Conservation (phyloP, 92 coral and sea anemone species). For the Porites cylindrica region DNA sequence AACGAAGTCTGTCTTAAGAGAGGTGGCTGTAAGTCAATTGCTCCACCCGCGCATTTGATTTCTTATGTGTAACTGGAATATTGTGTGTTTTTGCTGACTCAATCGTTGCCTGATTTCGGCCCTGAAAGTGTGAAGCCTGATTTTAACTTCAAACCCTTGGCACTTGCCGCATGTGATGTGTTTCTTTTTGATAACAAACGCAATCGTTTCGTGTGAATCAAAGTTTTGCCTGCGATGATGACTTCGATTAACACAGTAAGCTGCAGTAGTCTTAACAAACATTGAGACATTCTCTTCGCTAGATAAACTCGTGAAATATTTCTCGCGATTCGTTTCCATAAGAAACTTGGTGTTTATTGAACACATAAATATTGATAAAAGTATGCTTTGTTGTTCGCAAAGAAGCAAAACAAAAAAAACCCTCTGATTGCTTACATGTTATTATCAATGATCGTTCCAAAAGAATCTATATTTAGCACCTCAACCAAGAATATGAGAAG, state of each 20-base stretch:
- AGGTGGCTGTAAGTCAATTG: too few species aligned
- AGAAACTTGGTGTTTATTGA: background rate
- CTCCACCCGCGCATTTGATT: too few species aligned
- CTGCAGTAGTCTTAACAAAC: too few species aligned
- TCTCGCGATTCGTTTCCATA: background rate
- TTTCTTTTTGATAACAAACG: too few species aligned
- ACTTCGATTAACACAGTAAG: background rate
- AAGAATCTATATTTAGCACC: background rate
- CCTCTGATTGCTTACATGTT: background rate
- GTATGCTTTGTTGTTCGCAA: background rate
- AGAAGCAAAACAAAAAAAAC: too few species aligned
- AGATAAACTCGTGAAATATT: background rate
- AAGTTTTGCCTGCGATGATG: background rate
- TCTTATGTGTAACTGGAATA: too few species aligned
- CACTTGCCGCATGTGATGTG: too few species aligned
- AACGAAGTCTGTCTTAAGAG: too few species aligned
- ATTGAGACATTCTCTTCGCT: background rate
- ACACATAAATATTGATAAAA: conserved; percentile 28
- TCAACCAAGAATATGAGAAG: background rate
- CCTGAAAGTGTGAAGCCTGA: too few species aligned
- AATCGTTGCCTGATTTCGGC: too few species aligned
- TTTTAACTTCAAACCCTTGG: too few species aligned
- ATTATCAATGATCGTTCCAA: background rate
- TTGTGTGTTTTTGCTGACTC: too few species aligned
- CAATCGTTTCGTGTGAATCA: background rate